These are phyloP conservation scores for Gobio gobio DNA, from an alignment of 2,113 vertebrate genomes.

Conservation along the genomic window DNA sequence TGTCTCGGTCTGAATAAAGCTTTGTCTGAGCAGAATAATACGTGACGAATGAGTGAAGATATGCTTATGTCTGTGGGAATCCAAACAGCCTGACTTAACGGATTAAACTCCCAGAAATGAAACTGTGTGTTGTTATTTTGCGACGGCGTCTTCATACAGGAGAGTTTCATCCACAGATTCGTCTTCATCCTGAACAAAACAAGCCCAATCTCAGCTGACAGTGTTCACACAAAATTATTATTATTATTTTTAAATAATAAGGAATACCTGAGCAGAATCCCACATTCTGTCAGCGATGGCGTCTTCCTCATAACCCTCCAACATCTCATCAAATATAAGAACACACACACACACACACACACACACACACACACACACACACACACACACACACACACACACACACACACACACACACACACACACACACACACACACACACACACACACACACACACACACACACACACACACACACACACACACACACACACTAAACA, in stretches of 20 bases:
- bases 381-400: too few species aligned
- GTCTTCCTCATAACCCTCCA: constrained; percentile 38
- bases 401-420: too few species aligned
- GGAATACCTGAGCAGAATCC: constrained; percentile 67
- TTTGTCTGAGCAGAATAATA: constrained; percentile 28
- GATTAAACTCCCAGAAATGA: too few species aligned
- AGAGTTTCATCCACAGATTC: constrained; percentile 20
- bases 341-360: background rate
- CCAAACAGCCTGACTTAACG: too few species aligned
- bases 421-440: too few species aligned
- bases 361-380: too few species aligned
- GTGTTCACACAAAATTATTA: too few species aligned
- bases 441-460: too few species aligned
- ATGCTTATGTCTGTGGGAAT: background rate
- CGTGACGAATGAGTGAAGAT: background rate
- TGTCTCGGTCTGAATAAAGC: constrained; percentile 32
- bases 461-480: too few species aligned
- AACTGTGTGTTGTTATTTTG: background rate
- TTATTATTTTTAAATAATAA: background rate
- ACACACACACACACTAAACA: too few species aligned
- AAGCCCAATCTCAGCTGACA: background rate
- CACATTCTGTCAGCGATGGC: constrained; percentile 5
- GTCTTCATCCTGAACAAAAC: constrained; percentile 46
- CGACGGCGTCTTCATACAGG: background rate
- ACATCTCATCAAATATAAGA: constrained; percentile 19